Conservation (phyloP, 2,797 vertebrate genomes). For the Micropoecilia bifurca region DNA sequence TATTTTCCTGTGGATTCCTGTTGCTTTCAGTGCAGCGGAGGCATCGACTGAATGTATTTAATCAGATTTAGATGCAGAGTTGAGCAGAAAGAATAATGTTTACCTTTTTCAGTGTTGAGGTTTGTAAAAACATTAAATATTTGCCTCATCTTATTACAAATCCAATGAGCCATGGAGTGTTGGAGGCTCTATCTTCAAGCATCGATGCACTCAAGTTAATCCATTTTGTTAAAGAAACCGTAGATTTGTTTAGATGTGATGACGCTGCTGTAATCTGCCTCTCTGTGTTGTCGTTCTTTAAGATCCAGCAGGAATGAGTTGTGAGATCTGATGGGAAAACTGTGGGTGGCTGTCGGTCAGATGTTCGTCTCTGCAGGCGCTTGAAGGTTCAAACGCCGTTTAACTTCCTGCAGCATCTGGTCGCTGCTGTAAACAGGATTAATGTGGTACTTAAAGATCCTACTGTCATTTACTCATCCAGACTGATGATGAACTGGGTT, state of each 20-base stretch:
- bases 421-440: not conserved
- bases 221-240: not conserved
- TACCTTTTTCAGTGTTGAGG: not conserved
- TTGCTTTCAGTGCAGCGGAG: not conserved
- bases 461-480: not conserved
- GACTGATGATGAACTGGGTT: not conserved
- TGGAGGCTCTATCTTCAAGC: not conserved
- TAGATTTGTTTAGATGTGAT: not conserved
- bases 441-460: not conserved
- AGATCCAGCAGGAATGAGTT: not conserved
- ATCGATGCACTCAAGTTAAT: not conserved
- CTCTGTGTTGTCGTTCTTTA: not conserved
- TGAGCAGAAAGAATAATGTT: not conserved
- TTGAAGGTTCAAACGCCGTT: not conserved
- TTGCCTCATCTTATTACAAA: not conserved
- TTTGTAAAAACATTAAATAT: not conserved
- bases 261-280: not conserved
- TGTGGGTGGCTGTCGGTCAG: not conserved
- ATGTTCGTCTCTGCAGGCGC: not conserved
- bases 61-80: not conserved
- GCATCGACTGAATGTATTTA: not conserved
- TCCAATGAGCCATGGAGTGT: not conserved
- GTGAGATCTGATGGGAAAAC: not conserved
- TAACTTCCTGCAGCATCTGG: not conserved
- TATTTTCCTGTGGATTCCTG: not conserved